Conservation (phyloP, 2,113 vertebrate species). For the Poeciliopsis turrubarensis region DNA sequence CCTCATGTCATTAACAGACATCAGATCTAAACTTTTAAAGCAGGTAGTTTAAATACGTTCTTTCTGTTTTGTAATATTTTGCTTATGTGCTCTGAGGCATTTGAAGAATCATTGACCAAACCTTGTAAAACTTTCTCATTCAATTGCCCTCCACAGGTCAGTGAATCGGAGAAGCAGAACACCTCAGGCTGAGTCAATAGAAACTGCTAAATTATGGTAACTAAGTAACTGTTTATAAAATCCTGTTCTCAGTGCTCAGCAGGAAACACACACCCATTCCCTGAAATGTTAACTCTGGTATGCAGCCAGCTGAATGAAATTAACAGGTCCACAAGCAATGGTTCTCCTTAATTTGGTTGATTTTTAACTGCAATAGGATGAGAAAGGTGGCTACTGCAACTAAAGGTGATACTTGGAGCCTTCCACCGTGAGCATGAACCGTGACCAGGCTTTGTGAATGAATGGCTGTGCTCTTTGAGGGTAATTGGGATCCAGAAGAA, state of each 20-base stretch:
- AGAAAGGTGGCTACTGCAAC: constrained; percentile 28
- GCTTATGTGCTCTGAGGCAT: constrained; percentile 7
- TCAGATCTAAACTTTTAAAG: constrained; percentile 64
- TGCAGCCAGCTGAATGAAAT: not conserved
- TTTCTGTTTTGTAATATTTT: constrained; percentile 33
- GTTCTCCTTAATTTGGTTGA: constrained; percentile 26
- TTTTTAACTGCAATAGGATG: constrained; percentile 34
- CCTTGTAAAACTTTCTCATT: constrained; percentile 25
- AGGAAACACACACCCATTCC: constrained; percentile 25
- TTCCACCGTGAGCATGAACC: constrained; percentile 40
- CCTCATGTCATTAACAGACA: constrained; percentile 57
- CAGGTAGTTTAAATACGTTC: constrained; percentile 26
- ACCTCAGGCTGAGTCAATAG: constrained; percentile 21
- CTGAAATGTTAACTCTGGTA: constrained; percentile 6
- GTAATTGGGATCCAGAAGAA: constrained; percentile 74
- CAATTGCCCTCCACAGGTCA: constrained; percentile 35
- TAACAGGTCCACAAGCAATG: constrained; percentile 14
- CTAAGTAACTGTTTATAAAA: constrained; percentile 38
- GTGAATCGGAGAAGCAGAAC: constrained; percentile 23
- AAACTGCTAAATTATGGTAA: constrained; percentile 24
- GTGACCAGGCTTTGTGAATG: constrained; percentile 65
- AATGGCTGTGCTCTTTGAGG: constrained; percentile 63
- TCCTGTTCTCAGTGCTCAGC: constrained; percentile 11
- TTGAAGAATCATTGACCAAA: constrained; percentile 50
- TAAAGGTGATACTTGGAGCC: constrained; percentile 46